Conservation (phyloP, 2,797 vertebrate genomes). For the Aselliscus stoliczkanus region DNA sequence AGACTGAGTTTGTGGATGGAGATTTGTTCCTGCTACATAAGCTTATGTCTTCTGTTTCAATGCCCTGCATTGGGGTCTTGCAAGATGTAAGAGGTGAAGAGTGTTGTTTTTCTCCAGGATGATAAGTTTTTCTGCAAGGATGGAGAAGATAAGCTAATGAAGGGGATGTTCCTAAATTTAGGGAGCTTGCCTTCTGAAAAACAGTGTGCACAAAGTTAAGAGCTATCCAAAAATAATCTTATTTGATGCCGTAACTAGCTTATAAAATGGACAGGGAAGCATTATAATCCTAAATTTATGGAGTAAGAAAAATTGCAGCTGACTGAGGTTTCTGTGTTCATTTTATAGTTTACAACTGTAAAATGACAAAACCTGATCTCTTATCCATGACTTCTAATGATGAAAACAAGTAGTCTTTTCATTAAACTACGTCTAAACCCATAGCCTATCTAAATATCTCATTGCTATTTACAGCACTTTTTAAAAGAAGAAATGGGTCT, state of each 20-base stretch:
- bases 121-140: not conserved
- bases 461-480: not conserved
- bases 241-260: not conserved
- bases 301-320: not conserved
- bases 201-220: not conserved
- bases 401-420: conserved; percentile 4
- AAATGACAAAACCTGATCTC: not conserved
- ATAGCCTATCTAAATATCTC: not conserved
- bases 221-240: not conserved
- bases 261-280: not conserved
- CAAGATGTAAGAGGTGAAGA: not conserved
- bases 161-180: not conserved
- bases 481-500: not conserved
- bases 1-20: not conserved
- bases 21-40: not conserved
- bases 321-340: not conserved
- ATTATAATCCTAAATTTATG: not conserved
- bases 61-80: not conserved
- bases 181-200: not conserved
- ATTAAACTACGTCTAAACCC: not conserved
- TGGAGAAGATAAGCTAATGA: not conserved
- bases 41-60: not conserved
- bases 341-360: no score
- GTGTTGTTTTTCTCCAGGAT: not conserved
- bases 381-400: not conserved